Evolutionary conservation across 2,888 invertebrate genomes (phyloP).

Genomic region (Papilio gigon): DNA sequence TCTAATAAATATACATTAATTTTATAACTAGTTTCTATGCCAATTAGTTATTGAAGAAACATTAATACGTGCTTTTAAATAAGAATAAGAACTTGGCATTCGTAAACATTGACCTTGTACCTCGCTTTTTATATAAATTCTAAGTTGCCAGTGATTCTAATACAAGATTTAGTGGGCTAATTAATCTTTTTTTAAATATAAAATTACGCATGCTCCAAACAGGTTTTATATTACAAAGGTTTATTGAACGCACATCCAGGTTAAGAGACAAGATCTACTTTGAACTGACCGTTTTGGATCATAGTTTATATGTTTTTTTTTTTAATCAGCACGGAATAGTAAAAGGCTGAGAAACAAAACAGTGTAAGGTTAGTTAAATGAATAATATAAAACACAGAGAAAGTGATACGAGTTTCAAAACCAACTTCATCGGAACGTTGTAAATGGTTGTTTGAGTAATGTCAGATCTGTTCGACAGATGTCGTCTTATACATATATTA

Average conservation of each 20-base stretch:
- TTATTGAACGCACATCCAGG: constrained; percentile 26
- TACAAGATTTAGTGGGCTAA: neutral
- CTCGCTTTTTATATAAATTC: neutral
- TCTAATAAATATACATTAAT: neutral
- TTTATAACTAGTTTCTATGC: neutral
- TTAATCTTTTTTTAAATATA: constrained; percentile 23
- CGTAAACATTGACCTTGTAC: neutral
- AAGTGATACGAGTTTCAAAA: no score
- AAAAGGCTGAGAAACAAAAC: no score
- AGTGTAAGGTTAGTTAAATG: no score
- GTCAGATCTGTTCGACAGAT: no score
- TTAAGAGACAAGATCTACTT: constrained; percentile 28
- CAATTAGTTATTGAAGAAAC: constrained; percentile 9
- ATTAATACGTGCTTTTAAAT: constrained; percentile 15
- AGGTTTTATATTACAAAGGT: constrained; percentile 20
- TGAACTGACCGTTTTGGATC: neutral
- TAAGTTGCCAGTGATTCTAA: neutral
- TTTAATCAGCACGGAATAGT: no score
- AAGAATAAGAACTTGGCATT: neutral
- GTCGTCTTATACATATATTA: no score
- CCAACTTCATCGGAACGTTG: no score
- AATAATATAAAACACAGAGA: no score
- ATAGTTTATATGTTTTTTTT: neutral
- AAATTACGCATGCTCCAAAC: constrained; percentile 2
- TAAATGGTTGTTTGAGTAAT: no score